Evolutionary conservation across 2,888 invertebrate genomes (phyloP).

Genomic region (Tetramorium bicarinatum): DNA sequence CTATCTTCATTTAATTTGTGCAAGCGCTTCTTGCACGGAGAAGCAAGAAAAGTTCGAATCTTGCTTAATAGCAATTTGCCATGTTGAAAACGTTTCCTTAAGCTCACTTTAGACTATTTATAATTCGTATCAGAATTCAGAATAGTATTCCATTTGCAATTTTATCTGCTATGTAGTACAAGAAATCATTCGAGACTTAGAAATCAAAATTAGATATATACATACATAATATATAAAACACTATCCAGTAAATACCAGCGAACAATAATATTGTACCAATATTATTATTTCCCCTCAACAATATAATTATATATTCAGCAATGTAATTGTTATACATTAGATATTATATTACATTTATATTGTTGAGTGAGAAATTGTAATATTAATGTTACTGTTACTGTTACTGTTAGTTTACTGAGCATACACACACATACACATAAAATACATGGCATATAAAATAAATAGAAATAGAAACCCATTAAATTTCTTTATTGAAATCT

Average conservation of each 20-base stretch:
- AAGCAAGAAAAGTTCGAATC: conserved; percentile 32
- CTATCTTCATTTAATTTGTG: conserved; percentile 50
- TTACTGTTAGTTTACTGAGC: no score
- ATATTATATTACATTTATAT: no score
- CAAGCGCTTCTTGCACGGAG: conserved; percentile 28
- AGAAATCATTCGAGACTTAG: not conserved
- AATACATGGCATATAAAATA: not conserved
- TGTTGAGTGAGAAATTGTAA: no score
- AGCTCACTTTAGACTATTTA: conserved; percentile 16
- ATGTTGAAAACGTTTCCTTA: conserved; percentile 23
- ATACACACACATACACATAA: not conserved
- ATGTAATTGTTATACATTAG: no score
- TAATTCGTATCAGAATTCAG: conserved; percentile 13
- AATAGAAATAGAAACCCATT: not conserved
- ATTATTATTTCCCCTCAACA: no score
- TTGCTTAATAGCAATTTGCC: conserved; percentile 29
- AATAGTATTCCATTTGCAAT: not conserved
- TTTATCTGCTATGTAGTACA: not conserved
- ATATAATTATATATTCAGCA: no score
- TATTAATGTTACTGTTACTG: no score
- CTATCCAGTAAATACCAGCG: not conserved
- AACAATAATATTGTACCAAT: no score
- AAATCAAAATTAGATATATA: no score
- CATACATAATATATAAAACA: not conserved
- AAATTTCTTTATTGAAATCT: not conserved